phyloP scores from a whole-genome alignment of 2,888 invertebrate species.

The Cantharis rufa region DNA sequence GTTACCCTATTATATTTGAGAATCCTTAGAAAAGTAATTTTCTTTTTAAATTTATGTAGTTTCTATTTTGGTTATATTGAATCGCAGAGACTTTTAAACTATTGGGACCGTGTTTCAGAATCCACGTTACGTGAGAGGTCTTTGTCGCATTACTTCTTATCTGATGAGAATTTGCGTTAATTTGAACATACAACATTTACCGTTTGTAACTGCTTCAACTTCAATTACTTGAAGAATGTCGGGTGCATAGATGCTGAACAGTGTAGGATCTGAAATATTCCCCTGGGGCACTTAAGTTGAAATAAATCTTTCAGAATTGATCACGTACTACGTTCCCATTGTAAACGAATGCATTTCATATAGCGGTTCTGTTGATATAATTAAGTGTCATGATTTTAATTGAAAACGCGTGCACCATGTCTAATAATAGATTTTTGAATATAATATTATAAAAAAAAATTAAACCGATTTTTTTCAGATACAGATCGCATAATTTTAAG shows the following conservation, averaged over 20 bases:
- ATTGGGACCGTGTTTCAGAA: background rate
- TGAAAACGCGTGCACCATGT: background rate
- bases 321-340: background rate
- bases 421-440: background rate
- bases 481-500: background rate
- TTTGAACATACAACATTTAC: background rate
- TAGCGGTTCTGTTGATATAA: background rate
- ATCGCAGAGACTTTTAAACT: background rate
- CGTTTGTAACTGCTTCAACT: background rate
- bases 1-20: background rate
- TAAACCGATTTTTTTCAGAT: background rate
- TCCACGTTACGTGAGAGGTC: background rate
- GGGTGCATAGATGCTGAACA: background rate
- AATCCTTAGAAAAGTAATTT: background rate
- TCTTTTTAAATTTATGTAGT: background rate
- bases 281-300: background rate
- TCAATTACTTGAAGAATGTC: background rate
- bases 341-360: background rate
- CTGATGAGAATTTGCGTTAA: background rate
- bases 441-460: background rate
- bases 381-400: background rate
- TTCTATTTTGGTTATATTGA: background rate
- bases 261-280: background rate
- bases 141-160: too few species aligned
- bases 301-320: background rate